Conservation (phyloP, 2,113 vertebrate species). For the Apteryx owenii region DNA sequence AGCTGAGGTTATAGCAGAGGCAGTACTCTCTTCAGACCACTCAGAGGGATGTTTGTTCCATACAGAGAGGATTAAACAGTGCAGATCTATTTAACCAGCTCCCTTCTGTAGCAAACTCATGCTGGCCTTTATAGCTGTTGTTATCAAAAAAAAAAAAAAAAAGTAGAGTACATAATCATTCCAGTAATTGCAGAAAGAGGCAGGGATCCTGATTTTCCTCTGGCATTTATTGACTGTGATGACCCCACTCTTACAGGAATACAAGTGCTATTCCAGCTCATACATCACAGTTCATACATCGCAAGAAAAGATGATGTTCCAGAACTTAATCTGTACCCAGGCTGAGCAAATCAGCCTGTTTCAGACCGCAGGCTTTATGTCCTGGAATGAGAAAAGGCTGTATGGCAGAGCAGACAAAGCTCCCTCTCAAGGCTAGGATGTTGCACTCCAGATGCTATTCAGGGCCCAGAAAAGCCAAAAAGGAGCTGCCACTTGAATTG, state of each 20-base stretch:
- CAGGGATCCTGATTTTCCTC: not conserved
- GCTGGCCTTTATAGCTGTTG: not conserved
- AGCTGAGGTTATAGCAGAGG: not conserved
- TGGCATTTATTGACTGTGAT: not conserved
- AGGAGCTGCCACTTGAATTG: slow-evolving; percentile 1
- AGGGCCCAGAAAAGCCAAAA: not conserved
- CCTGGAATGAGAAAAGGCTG: not conserved
- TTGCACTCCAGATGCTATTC: not conserved
- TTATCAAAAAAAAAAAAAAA: not conserved
- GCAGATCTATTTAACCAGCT: not conserved
- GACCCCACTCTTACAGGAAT: not conserved
- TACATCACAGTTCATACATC: not conserved
- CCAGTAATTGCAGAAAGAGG: not conserved
- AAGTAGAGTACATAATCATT: not conserved
- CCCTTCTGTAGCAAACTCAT: not conserved
- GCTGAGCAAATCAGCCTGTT: not conserved
- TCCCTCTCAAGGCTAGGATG: not conserved
- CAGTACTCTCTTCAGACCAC: not conserved
- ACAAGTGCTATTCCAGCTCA: not conserved
- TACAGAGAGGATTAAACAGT: not conserved
- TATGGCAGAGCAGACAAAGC: not conserved
- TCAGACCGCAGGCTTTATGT: not conserved
- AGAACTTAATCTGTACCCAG: not conserved
- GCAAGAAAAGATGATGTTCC: not conserved
- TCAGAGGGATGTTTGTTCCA: not conserved